Base-by-base conservation (phyloP, 2,888 invertebrate species). In the Eubasilissa splendida region DNA sequence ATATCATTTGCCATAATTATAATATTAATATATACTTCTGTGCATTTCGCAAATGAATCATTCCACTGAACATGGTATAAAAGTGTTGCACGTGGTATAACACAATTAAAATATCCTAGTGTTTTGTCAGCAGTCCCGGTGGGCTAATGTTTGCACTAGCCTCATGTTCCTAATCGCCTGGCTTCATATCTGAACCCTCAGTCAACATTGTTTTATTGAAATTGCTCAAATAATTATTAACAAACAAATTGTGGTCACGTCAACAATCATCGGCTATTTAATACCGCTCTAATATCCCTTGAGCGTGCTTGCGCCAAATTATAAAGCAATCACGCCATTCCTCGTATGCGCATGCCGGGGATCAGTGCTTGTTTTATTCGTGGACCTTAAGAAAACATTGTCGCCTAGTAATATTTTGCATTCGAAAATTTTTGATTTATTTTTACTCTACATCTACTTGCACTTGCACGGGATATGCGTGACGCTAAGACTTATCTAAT, bases 291-390 rank as follows among this genome's bases (percentile, higher is more conserved):
- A 82, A 82, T 82, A 80, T 77, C 80, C 74, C 74, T 77, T 80
- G 82, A 66, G 82, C 82, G 78, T 82, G 82, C 74, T 65, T 70
- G 22, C 58, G 22, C n/a, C 75, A 58, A 78, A 82, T 82, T 82
- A 82, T 80, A 80, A 80, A 82, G 77, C 82, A 82, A 80, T 82
- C 82, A 80, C 76, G 73, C 70, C 50, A 60, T 63, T 42, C 63
- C 50, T 73, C 14, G 33, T 58, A 42, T 31, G 56, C 71, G 42
- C 42, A 22, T 42, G 42, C 42, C 4, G 42, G 42, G 42, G 42
- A 4, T 7, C 42, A 33, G 10, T 42, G 65, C 2, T 33, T 33
- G 33, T 33, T 33, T 65, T 33, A 31, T 8, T 33, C 33, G 22
- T 3, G 3, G 42, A 31, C 65, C 65, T 12, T 31, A 14, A 33